These are phyloP conservation scores for Trachops cirrhosus DNA, from an alignment of 2,797 vertebrate species.

Conservation along the genomic window DNA sequence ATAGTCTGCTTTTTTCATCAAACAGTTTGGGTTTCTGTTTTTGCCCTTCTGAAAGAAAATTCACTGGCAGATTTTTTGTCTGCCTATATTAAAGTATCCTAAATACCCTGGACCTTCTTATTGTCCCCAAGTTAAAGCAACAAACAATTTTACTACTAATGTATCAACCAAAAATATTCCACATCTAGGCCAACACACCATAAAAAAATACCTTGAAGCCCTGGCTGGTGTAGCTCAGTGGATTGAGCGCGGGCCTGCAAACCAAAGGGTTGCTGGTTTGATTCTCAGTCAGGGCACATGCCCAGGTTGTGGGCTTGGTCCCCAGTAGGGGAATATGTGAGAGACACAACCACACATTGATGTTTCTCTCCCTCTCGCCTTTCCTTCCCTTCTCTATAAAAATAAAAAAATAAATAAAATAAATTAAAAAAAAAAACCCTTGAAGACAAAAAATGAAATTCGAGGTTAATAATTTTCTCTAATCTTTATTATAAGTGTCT, in stretches of 20 bases:
- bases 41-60: constrained; percentile 3
- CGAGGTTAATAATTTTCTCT: neutral
- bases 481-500: neutral
- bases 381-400: no score
- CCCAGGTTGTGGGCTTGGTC: no score
- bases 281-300: no score
- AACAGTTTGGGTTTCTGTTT: neutral
- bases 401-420: no score
- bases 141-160: neutral
- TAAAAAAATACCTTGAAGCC: neutral
- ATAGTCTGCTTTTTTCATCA: neutral
- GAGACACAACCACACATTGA: no score
- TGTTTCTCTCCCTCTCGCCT: no score
- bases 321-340: no score
- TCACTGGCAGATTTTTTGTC: neutral
- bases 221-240: no score
- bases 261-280: no score
- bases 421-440: no score
- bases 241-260: no score
- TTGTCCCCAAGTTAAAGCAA: neutral
- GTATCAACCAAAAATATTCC: neutral
- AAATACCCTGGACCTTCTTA: neutral
- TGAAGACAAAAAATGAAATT: constrained; percentile 30
- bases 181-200: neutral
- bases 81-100: neutral